Base-by-base conservation (phyloP, 1,140 invertebrate genomes). In the Neotoxoptera formosana region DNA sequence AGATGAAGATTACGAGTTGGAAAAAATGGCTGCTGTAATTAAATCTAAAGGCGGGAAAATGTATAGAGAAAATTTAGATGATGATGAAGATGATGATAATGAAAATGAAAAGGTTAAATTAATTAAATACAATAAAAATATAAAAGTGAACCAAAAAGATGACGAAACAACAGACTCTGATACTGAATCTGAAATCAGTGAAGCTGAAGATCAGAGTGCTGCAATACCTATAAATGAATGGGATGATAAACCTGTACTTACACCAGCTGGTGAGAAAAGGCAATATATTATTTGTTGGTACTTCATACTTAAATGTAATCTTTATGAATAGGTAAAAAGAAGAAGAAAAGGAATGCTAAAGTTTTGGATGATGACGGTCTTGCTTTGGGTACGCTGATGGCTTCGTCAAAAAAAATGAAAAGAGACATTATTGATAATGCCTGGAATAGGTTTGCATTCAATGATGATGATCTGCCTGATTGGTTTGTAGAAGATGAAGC, bases 401-500 rank as follows among this genome's bases (percentile, higher is more conserved):
- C 98, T 8, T 96, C 97, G 88, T 98, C 98, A 93, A 97, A 97
- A 95, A 99, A 99, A 95, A 96, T 96, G 17, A 97, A 97, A 94
- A 48, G 98, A 51, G 98, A 99, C 95, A 95, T 99, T 21, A 96
- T 97, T 47, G 98, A 99, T 95, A 97, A 96, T 36, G 98, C 96
- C 4, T 99, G 98, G 98, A 99, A 99, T 95, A 96, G 98, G 94
- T 99, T 98, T 95, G 96, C 97, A 0, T 98, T 98, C 94, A 97
- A 98, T 94, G 99, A 99, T 95, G 96, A 97, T 20, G 97, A 98
- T 95, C 95, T 99, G 56, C 99, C 99, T 0, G 97, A 98, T 94
- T 99, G 99, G 99, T 99, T 99, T 96, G 96, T 97, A 0, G 96
- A 98, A 94, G 99, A 99, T 94, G 99, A 99, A 95, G 96, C 97